phyloP scores from a whole-genome alignment of 2,888 invertebrate genomes.

The Oscheius sp. region DNA sequence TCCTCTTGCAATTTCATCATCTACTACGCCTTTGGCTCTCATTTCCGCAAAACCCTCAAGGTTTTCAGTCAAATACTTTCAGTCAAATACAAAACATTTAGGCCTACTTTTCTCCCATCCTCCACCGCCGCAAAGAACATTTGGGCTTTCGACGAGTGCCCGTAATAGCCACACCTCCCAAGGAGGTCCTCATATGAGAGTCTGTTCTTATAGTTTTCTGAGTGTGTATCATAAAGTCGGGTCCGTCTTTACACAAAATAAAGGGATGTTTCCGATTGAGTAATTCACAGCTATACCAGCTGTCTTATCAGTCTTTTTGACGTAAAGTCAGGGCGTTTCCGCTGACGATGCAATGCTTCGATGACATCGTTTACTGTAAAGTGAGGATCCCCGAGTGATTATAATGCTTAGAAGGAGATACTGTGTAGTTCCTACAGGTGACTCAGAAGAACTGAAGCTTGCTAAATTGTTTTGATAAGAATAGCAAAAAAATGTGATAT shows the following conservation, averaged over 20 bases:
- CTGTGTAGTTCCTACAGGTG: too few species aligned
- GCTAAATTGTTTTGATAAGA: too few species aligned
- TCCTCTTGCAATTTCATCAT: slow-evolving; percentile 70
- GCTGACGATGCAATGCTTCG: too few species aligned
- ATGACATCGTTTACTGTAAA: too few species aligned
- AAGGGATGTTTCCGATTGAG: background rate
- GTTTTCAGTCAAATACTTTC: background rate
- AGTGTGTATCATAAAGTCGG: slow-evolving; percentile 9
- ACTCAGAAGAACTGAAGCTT: too few species aligned
- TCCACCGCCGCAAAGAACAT: slow-evolving; percentile 12
- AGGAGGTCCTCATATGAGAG: slow-evolving; percentile 25
- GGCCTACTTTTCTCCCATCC: slow-evolving; percentile 10
- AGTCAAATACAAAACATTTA: background rate
- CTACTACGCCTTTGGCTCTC: slow-evolving; percentile 69
- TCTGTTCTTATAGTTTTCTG: background rate
- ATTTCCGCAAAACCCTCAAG: slow-evolving; percentile 65
- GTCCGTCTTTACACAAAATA: background rate
- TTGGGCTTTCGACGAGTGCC: slow-evolving; percentile 20
- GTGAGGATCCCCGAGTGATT: too few species aligned
- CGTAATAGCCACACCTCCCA: slow-evolving; percentile 15
- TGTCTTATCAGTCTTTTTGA: background rate
- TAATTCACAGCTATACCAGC: background rate
- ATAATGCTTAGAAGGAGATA: too few species aligned
- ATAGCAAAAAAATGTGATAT: too few species aligned
- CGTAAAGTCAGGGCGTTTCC: too few species aligned